Base-by-base conservation (phyloP, 2,797 vertebrate genomes). In the Microhierax caerulescens region DNA sequence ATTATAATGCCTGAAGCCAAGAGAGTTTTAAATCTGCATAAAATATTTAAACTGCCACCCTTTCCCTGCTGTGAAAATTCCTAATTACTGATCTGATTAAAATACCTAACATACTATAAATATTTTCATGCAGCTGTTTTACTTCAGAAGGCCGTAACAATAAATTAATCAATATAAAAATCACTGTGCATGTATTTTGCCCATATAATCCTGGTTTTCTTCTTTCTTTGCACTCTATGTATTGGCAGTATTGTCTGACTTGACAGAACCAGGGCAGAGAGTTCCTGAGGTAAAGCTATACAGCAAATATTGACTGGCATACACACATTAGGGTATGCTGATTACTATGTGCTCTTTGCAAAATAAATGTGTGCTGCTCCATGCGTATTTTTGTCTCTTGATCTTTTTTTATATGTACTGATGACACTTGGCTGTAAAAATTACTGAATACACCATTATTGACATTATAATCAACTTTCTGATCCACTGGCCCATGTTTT, bases 231-330 rank as follows among this genome's bases (percentile, higher is more conserved):
- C 17, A 47, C 13, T 87, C 82, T 51, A 47, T 73, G 15, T 80
- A 91, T 67, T 90, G 37, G 7, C 41, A 64, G 9, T 47, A 61
- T 78, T 75, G 15, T 61, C 78, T 92, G 43, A 75, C 22, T 92
- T 85, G 91, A 75, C 69, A 85, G 87, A 95, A 95, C 54, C 37
- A 87, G 68, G 64, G 10, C 51, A 95, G 41, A 76, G 76, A 77
- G 15, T 22, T 89, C 67, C 79, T 68, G 76, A 85, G 16, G 51
- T 77, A 84, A 95, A 86, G 19, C 36, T 73, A 27, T 56, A 63
- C 18, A 67, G 28, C 23, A 92, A 76, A 81, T 81, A 92, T 25
- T 82, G 82, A 82, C 43, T 60, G 69, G 53, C 17, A 74, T n/a
- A 36, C 50, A 17, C 23, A 90, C 13, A 64, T 73, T 82, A 86